Evolutionary conservation across 1,140 invertebrate species (phyloP).

Genomic region (Gonioctena quinquepunctata): DNA sequence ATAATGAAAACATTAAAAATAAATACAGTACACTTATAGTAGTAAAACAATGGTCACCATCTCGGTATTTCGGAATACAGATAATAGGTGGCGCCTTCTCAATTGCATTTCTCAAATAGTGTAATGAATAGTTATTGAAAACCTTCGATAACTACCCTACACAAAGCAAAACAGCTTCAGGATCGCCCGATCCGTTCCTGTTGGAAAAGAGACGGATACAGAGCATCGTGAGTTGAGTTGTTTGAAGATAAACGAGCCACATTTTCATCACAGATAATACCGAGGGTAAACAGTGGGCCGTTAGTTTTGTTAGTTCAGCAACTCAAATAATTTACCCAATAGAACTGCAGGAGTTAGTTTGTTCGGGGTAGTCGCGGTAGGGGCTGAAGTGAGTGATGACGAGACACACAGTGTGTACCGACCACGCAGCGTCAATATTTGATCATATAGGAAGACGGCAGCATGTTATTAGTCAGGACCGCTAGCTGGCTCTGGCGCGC

Average conservation of each 20-base stretch:
- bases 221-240: constrained; percentile 31
- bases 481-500: not conserved
- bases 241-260: constrained; percentile 48
- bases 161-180: too few relatives aligned
- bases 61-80: too few relatives aligned
- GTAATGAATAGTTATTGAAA: too few relatives aligned
- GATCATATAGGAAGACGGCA: constrained; percentile 48
- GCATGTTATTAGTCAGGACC: constrained; percentile 38
- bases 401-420: constrained; percentile 46
- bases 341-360: constrained; percentile 52
- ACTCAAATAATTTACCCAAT: constrained; percentile 57
- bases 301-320: constrained; percentile 56
- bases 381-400: constrained; percentile 22
- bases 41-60: too few relatives aligned
- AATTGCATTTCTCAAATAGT: too few relatives aligned
- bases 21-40: too few relatives aligned
- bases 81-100: too few relatives aligned
- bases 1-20: too few relatives aligned
- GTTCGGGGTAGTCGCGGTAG: constrained; percentile 34
- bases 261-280: constrained; percentile 54
- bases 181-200: not conserved
- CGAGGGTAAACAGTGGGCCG: constrained; percentile 47
- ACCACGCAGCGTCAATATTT: constrained; percentile 53
- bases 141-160: too few relatives aligned
- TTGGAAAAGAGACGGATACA: constrained; percentile 9